Conservation (phyloP, 2,797 vertebrate species). For the Tympanoctomys barrerae region DNA sequence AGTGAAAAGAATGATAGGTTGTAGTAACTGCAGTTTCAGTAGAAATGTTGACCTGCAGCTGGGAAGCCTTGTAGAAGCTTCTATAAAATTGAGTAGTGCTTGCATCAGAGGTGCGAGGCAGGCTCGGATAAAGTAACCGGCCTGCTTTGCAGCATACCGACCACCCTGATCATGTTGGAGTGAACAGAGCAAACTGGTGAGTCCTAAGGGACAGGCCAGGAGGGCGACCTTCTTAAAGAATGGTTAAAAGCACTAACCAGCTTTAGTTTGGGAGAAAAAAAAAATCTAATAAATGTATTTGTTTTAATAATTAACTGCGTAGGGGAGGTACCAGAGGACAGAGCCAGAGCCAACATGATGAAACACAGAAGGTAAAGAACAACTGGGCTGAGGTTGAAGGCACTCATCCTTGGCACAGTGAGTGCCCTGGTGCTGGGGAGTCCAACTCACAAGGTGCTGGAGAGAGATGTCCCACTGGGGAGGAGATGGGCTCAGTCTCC, state of each 20-base stretch:
- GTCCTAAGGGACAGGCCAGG: background rate
- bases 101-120: background rate
- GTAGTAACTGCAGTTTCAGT: background rate
- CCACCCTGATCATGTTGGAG: background rate
- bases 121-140: background rate
- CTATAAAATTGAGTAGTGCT: background rate
- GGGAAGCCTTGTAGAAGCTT: background rate
- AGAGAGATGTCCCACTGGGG: background rate
- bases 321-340: background rate
- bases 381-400: background rate
- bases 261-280: background rate
- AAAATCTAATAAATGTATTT: background rate
- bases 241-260: background rate
- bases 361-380: background rate
- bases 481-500: background rate
- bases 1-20: background rate
- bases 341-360: background rate
- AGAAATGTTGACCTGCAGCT: background rate
- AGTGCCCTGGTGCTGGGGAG: background rate
- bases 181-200: background rate
- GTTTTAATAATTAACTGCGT: slow-evolving; percentile 3
- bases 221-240: background rate
- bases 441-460: background rate
- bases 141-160: background rate
- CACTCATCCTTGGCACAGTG: background rate